Evolutionary conservation across 2,113 vertebrate species (phyloP).

Genomic region (Ptilonorhynchus violaceus): DNA sequence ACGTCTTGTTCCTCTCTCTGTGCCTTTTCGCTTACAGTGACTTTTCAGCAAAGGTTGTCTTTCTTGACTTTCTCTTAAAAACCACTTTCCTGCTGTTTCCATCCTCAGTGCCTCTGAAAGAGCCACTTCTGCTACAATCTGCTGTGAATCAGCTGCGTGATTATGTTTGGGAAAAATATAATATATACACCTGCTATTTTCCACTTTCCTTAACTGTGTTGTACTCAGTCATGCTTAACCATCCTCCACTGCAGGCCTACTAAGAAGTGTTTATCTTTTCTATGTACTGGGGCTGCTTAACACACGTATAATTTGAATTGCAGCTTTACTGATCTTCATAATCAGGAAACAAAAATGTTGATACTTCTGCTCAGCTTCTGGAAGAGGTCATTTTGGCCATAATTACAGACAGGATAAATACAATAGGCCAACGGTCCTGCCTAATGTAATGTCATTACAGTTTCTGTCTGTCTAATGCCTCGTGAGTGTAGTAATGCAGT

Average conservation of each 20-base stretch:
- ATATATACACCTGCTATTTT: neutral
- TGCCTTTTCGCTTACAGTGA: neutral
- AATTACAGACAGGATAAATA: neutral
- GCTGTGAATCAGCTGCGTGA: neutral
- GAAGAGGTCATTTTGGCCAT: neutral
- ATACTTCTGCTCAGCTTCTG: neutral
- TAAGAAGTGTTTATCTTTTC: neutral
- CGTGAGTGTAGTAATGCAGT: neutral
- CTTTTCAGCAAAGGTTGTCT: slow-evolving; percentile 35
- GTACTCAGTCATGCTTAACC: neutral
- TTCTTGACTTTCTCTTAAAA: slow-evolving; percentile 34
- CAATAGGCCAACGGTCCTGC: accelerated
- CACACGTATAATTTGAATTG: neutral
- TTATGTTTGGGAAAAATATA: neutral
- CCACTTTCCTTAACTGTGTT: neutral
- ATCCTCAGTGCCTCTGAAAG: neutral
- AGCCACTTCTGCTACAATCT: slow-evolving; percentile 32
- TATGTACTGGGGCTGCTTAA: neutral
- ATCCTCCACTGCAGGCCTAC: neutral
- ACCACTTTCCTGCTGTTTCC: slow-evolving; percentile 13
- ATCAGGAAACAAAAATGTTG: neutral
- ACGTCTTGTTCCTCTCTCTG: neutral
- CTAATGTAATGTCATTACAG: neutral
- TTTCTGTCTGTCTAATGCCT: neutral
- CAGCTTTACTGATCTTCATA: neutral